phyloP scores from a whole-genome alignment of 2,888 invertebrate species.

The Coelinius sp. region DNA sequence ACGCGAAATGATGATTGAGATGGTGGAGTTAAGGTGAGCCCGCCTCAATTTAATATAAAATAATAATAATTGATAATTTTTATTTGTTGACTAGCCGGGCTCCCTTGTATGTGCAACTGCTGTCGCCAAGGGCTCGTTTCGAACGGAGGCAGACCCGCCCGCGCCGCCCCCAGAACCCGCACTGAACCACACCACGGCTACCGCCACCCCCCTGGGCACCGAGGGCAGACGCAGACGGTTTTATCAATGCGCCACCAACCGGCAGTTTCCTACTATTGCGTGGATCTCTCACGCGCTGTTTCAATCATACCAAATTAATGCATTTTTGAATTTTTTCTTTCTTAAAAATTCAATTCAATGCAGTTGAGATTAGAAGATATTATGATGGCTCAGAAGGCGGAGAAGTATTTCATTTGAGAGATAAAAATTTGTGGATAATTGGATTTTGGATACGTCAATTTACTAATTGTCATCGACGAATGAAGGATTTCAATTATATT shows the following conservation, averaged over 20 bases:
- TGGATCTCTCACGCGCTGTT: conserved; percentile 14
- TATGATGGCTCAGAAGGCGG: no score
- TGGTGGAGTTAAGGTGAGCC: background rate
- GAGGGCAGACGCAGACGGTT: background rate
- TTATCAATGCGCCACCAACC: conserved; percentile 31
- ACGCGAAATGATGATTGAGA: background rate
- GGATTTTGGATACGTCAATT: no score
- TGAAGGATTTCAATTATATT: no score
- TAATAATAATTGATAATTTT: conserved; percentile 9
- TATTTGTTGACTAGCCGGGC: conserved; percentile 38
- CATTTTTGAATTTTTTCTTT: no score
- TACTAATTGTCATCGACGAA: no score
- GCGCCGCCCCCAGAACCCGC: conserved; percentile 70
- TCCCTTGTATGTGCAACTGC: conserved; percentile 48
- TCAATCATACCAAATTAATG: background rate
- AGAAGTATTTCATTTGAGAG: no score
- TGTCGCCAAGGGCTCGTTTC: conserved; percentile 65
- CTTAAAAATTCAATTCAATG: no score
- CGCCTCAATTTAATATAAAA: background rate
- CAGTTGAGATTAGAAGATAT: no score
- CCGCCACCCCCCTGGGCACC: conserved; percentile 21
- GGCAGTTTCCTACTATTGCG: conserved; percentile 20
- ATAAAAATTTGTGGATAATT: no score
- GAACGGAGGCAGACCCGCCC: conserved; percentile 67
- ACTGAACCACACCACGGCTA: conserved; percentile 61